These are phyloP conservation scores for Gila orcuttii DNA, from an alignment of 2,113 vertebrate species.

Conservation along the genomic window DNA sequence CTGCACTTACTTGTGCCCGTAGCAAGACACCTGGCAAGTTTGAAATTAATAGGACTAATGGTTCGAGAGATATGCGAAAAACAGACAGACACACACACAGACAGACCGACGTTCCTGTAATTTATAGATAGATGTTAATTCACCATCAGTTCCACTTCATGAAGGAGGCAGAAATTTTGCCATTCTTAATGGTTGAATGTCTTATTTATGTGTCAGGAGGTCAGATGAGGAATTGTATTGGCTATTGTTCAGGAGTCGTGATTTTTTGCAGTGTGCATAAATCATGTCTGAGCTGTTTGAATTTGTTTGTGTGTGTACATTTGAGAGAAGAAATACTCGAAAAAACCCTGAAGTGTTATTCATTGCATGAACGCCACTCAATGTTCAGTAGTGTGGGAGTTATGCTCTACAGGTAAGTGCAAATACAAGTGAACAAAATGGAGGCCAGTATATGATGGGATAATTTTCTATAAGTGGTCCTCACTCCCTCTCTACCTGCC, in stretches of 20 bases:
- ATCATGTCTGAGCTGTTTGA: neutral
- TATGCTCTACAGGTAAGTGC: neutral
- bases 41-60: too few relatives aligned
- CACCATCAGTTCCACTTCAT: neutral
- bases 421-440: conserved; percentile 9
- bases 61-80: too few relatives aligned
- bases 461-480: conserved; percentile 19
- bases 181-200: conserved; percentile 1
- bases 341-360: conserved; percentile 32
- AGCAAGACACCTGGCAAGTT: too few relatives aligned
- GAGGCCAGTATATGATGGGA: conserved; percentile 9
- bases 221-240: neutral
- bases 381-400: conserved; percentile 21
- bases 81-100: too few relatives aligned
- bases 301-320: conserved; percentile 27
- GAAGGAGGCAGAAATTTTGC: neutral
- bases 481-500: conserved; percentile 7
- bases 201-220: conserved; percentile 2
- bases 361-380: neutral
- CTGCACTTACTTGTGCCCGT: too few relatives aligned
- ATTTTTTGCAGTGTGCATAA: neutral
- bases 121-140: too few relatives aligned
- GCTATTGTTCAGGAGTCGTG: neutral
- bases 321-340: neutral
- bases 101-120: too few relatives aligned